Conservation (phyloP, 2,888 invertebrate species). For the Hoplodrina blanda region DNA sequence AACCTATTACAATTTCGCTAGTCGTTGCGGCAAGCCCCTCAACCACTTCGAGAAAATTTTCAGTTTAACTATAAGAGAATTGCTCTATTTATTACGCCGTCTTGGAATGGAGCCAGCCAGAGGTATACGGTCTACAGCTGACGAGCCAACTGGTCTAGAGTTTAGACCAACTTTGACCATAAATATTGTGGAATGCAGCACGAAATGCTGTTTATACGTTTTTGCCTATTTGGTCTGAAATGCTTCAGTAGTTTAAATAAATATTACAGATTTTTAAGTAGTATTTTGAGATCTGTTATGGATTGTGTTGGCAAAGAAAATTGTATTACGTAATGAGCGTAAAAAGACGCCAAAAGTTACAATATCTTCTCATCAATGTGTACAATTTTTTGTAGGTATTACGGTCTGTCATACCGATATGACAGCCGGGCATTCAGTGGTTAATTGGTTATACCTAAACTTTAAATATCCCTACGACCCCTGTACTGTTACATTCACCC, state of each 20-base stretch:
- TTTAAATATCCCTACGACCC: no score
- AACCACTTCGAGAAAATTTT: slow-evolving; percentile 44
- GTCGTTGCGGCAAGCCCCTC: slow-evolving; percentile 20
- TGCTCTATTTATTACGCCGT: slow-evolving; percentile 43
- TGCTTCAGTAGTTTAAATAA: slow-evolving; percentile 12
- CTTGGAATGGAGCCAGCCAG: slow-evolving; percentile 56
- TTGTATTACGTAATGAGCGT: not conserved
- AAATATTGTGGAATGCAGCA: slow-evolving; percentile 55
- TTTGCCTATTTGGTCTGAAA: not conserved
- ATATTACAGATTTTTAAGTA: not conserved
- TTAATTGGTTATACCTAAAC: no score
- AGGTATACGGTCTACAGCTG: slow-evolving; percentile 48
- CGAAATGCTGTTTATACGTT: slow-evolving; percentile 42
- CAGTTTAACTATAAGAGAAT: slow-evolving; percentile 41
- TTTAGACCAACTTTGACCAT: slow-evolving; percentile 49
- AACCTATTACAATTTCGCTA: slow-evolving; percentile 13
- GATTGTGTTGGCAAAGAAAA: slow-evolving; percentile 1
- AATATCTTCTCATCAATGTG: no score
- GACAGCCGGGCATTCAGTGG: no score
- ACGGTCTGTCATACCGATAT: no score
- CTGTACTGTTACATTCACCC: no score
- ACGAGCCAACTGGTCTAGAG: slow-evolving; percentile 45
- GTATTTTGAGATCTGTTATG: not conserved
- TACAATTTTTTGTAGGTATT: no score
- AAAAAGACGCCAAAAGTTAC: no score